Evolutionary conservation across 2,113 vertebrate species (phyloP), one percentile per base, ranked within the genome.

Genomic region (Microtus pennsylvanicus): DNA sequence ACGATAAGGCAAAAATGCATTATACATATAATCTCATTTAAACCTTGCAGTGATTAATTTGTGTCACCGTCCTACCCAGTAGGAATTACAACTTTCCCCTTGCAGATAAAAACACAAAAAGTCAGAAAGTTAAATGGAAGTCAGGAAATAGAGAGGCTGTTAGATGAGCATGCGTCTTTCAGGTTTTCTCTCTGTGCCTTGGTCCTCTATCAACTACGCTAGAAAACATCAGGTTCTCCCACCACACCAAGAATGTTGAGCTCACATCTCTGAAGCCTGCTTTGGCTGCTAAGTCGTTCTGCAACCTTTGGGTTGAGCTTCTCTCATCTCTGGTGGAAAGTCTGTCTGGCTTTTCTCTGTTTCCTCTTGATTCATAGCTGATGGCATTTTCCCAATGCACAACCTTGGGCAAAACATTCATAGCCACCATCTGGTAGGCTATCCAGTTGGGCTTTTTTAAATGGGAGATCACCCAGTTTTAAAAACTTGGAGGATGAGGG

Each of bases 1-100:
- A 0, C 22, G 33, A 63, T 30, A 83, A 86, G 16, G 10, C 17
- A 85, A 55, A 14, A 47, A 16, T 69, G 12, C n/a, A n/a, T 91
- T 65, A 76, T 0, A 47, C 30, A 35, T 52, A 26, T 38, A 33
- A 94, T 88, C 47, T 89, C 92, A 91, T 87, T 94, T 83, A 93
- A 91, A 74, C 86, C 22, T 95, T 69, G 63, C 4, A 72, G 13
- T 74, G 45, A 80, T 75, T 75, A 89, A 87, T 87, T 92, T 19
- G 87, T 80, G 33, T 7, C 3, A 9, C 13, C 55, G 26, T 13
- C 5, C 69, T 81, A 83, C 26, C 69, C 47, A 65, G 26, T 42
- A 87, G 47, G 26, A 91, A 92, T 55, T 50, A 80, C 4, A 86
- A 42, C 63, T 82, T 90, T 83, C 30, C 72, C 19, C 91, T 50